phyloP scores from a whole-genome alignment of 2,113 vertebrate genomes.

The Grammomys surdaster region DNA sequence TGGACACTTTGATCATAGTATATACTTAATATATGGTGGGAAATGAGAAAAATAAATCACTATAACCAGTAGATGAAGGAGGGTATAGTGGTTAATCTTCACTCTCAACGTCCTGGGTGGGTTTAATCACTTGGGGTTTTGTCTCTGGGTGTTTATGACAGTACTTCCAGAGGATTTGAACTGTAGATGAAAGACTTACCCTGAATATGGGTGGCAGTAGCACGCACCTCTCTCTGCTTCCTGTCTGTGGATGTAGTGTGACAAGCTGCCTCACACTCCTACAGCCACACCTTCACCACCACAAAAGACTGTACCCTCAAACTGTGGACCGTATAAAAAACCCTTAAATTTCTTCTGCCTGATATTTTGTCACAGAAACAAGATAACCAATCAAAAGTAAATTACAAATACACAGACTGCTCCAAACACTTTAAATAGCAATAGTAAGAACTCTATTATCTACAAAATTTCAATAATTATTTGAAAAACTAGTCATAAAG shows the following conservation, averaged over 20 bases:
- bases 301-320: not conserved
- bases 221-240: not conserved
- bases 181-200: not conserved
- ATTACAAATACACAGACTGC: not conserved
- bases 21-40: not conserved
- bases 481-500: not conserved
- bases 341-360: not conserved
- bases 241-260: not conserved
- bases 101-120: not conserved
- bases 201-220: not conserved
- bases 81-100: not conserved
- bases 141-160: not conserved
- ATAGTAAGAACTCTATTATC: not conserved
- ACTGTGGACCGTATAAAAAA: not conserved
- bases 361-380: not conserved
- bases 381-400: not conserved
- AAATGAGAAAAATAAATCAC: not conserved
- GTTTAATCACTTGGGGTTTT: not conserved
- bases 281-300: not conserved
- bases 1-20: not conserved
- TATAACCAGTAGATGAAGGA: not conserved
- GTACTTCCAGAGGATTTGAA: too few species aligned
- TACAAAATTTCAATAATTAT: not conserved
- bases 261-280: not conserved
- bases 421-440: not conserved